A percentile compares a stretch with the other conserved stretches of the same genome.
phyloP scores from a whole-genome alignment of 2,888 invertebrate species.

The Cinara cedri region DNA sequence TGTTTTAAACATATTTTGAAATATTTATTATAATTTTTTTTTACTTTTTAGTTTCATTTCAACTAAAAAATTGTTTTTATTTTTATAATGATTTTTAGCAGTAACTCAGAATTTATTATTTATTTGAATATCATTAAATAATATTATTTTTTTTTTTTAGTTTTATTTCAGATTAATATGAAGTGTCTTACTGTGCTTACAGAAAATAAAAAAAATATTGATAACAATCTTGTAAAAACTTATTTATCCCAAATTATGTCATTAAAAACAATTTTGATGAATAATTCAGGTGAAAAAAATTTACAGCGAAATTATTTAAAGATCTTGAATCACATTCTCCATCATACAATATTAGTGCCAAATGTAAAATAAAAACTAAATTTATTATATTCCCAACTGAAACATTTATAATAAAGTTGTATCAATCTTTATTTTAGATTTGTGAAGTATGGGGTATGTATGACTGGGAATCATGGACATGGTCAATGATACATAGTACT shows the following conservation, averaged over 20 bases:
- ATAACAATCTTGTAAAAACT: constrained; percentile 10
- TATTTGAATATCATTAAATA: background rate
- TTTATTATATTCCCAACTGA: background rate
- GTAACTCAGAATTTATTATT: background rate
- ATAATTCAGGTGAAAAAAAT: constrained; percentile 18
- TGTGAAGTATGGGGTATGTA: constrained; percentile 36
- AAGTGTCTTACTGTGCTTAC: constrained; percentile 36
- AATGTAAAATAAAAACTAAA: constrained; percentile 19
- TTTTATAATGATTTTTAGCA: too few species aligned
- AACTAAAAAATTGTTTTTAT: too few species aligned
- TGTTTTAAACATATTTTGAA: background rate
- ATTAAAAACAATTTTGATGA: constrained; percentile 26
- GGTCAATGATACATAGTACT: constrained; percentile 47
- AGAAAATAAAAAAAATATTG: constrained; percentile 23
- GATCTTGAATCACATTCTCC: constrained; percentile 35
- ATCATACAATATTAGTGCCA: constrained; percentile 33
- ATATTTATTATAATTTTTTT: background rate
- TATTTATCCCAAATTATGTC: constrained; percentile 46
- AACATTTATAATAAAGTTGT: too few species aligned
- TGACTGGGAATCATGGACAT: constrained; percentile 51
- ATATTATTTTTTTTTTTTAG: constrained; percentile 16
- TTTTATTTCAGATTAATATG: constrained; percentile 40
- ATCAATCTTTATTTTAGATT: background rate
- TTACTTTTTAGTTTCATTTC: too few species aligned
- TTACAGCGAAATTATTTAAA: constrained; percentile 15